These are phyloP conservation scores for Athene cunicularia DNA, from an alignment of 2,113 vertebrate species.

Conservation along the genomic window DNA sequence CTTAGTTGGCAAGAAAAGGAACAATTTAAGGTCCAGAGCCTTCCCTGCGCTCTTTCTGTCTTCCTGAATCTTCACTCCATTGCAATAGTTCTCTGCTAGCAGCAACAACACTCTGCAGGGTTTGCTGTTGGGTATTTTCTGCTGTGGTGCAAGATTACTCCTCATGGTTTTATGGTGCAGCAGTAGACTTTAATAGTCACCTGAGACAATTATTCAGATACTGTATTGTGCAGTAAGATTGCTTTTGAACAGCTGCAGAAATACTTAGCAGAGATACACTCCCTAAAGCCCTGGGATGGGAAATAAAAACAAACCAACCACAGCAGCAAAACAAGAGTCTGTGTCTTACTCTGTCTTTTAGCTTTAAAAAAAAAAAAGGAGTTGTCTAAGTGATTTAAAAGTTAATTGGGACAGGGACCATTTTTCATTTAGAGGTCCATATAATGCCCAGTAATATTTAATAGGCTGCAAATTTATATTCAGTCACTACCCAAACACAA, in stretches of 20 bases:
- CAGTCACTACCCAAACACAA: neutral
- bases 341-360: neutral
- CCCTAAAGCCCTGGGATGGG: neutral
- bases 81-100: neutral
- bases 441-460: neutral
- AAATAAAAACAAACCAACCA: slow-evolving; percentile 46
- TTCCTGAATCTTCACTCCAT: slow-evolving; percentile 10
- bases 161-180: slow-evolving; percentile 51
- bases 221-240: slow-evolving; percentile 36
- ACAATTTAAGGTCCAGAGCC: slow-evolving; percentile 10
- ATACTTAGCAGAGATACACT: slow-evolving; percentile 16
- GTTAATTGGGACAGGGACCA: neutral
- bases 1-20: slow-evolving; percentile 42
- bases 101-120: slow-evolving; percentile 4
- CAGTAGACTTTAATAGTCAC: slow-evolving; percentile 54
- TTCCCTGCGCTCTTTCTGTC: neutral
- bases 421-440: neutral
- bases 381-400: neutral
- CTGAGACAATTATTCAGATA: slow-evolving; percentile 65
- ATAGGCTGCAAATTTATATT: neutral
- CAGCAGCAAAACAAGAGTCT: neutral
- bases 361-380: neutral
- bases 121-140: slow-evolving; percentile 52
- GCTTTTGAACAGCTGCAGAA: slow-evolving; percentile 46
- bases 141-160: slow-evolving; percentile 40